A percentile compares a stretch with the other conserved stretches of the same genome.
These are phyloP conservation scores for Danionella cerebrum DNA, from an alignment of 2,113 vertebrate genomes.

Conservation along the genomic window DNA sequence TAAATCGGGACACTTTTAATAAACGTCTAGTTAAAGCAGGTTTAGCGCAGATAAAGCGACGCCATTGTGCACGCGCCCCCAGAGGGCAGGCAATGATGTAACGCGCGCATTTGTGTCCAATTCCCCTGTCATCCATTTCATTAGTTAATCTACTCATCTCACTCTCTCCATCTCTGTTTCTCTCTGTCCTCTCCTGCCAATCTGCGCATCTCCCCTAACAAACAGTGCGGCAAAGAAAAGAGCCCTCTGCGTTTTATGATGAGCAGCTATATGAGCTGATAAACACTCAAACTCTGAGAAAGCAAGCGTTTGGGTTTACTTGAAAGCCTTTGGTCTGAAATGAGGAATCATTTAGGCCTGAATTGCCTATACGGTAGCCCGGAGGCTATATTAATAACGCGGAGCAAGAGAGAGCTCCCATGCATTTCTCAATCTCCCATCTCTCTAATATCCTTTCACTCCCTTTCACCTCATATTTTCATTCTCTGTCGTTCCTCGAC, in stretches of 20 bases:
- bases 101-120: slow-evolving; percentile 44
- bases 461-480: slow-evolving; percentile 6
- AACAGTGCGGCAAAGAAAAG: slow-evolving; percentile 13
- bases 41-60: slow-evolving; percentile 57
- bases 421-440: not conserved
- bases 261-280: slow-evolving; percentile 15
- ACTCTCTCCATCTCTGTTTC: slow-evolving; percentile 41
- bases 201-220: slow-evolving; percentile 27
- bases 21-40: slow-evolving; percentile 57
- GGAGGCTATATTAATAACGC: not conserved
- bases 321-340: not conserved
- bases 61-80: slow-evolving; percentile 48
- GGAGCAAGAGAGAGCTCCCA: not conserved
- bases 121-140: slow-evolving; percentile 56
- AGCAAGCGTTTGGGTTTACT: not conserved
- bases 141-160: slow-evolving; percentile 60
- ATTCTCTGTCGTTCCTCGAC: slow-evolving; percentile 27
- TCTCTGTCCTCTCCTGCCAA: slow-evolving; percentile 13
- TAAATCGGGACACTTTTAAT: slow-evolving; percentile 54
- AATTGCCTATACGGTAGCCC: too few species aligned
- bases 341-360: too few species aligned
- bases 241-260: slow-evolving; percentile 13
- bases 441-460: slow-evolving; percentile 2
- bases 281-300: not conserved
- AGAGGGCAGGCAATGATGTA: slow-evolving; percentile 36